A percentile compares a stretch with the other conserved stretches of the same genome.
Evolutionary conservation across 2,797 vertebrate species (phyloP).

Genomic region (Rhinatrema bivittatum): DNA sequence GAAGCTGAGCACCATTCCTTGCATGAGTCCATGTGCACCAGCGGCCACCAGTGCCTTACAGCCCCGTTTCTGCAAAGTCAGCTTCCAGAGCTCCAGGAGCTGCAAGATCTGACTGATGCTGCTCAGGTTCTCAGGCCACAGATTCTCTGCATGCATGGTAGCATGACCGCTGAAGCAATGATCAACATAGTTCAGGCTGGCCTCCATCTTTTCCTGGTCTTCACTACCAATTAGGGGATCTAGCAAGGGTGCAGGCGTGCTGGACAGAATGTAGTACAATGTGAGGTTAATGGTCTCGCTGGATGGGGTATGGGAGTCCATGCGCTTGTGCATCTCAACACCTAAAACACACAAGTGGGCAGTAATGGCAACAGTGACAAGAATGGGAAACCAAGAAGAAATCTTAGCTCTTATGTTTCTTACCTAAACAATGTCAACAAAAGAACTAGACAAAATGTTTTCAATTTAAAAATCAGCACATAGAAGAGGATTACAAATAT

Average conservation of each 20-base stretch:
- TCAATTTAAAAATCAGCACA: too few species aligned
- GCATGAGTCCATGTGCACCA: constrained; percentile 85
- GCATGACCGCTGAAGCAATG: constrained; percentile 96
- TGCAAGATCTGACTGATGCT: constrained; percentile 76
- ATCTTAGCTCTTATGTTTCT: neutral
- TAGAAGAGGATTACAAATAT: too few species aligned
- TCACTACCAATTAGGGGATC: constrained; percentile 56
- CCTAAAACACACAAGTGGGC: constrained; percentile 47
- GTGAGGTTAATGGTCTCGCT: constrained; percentile 89
- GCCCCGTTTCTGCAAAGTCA: constrained; percentile 89
- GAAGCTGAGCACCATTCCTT: constrained; percentile 92
- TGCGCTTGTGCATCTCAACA: constrained; percentile 90
- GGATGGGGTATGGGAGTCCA: constrained; percentile 79
- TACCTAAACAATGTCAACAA: rapidly evolving
- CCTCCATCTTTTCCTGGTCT: constrained; percentile 74
- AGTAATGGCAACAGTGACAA: rapidly evolving
- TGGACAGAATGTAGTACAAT: constrained; percentile 85
- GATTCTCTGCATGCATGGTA: constrained; percentile 92
- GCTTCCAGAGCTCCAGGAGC: constrained; percentile 84
- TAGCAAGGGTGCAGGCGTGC: constrained; percentile 71
- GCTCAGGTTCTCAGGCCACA: constrained; percentile 77
- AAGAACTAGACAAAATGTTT: too few species aligned
- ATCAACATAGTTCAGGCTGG: constrained; percentile 86
- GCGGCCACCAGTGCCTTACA: constrained; percentile 83
- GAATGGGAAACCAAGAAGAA: neutral